Conservation (phyloP, 2,888 invertebrate species). For the Lysandra bellargus region DNA sequence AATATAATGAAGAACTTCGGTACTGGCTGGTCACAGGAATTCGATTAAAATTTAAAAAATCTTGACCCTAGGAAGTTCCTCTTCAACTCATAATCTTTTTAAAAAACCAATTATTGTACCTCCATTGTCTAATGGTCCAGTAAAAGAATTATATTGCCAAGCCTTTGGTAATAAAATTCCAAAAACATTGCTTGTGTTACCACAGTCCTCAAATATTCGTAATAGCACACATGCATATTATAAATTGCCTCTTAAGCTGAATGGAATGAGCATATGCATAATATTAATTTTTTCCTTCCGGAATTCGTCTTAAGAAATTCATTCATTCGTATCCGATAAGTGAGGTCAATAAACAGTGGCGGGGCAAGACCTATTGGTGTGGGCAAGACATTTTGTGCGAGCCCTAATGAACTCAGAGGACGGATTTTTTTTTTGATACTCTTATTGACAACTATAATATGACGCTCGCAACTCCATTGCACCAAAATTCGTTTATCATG, state of each 20-base stretch:
- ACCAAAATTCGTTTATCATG: no score
- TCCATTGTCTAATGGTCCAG: not conserved
- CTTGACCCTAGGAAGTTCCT: no score
- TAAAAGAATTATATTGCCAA: not conserved
- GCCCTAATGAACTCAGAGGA: no score
- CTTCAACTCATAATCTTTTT: no score
- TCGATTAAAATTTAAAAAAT: not conserved
- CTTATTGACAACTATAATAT: no score
- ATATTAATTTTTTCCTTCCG: conserved; percentile 29
- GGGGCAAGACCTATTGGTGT: no score
- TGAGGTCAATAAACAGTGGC: conserved; percentile 62
- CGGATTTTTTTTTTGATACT: no score
- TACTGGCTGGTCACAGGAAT: no score
- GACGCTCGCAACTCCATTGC: no score
- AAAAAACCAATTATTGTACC: not conserved
- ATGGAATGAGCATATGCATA: conserved; percentile 21
- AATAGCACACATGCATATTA: conserved; percentile 20
- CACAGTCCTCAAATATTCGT: not conserved
- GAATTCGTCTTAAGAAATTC: conserved; percentile 38
- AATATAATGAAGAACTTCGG: not conserved
- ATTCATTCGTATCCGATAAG: conserved; percentile 42
- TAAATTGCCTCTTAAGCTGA: conserved; percentile 24
- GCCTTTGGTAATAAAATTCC: not conserved
- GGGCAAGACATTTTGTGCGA: no score
- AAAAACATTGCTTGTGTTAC: not conserved